These are phyloP conservation scores for Loris lydekkerianus DNA, from an alignment of 2,797 vertebrate species.

Conservation along the genomic window DNA sequence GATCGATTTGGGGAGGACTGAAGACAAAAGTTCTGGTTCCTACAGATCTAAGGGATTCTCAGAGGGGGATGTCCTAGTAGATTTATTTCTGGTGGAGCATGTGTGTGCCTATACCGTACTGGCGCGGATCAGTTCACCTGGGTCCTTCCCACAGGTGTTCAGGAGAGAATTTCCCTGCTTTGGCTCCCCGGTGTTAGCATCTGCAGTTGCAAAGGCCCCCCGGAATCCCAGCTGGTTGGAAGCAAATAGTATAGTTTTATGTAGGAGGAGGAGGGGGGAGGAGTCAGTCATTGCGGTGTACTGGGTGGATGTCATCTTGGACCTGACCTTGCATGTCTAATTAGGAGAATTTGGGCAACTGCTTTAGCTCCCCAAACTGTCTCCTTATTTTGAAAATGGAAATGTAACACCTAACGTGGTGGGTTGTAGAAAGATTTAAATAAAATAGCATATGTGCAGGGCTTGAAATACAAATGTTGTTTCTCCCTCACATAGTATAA, in stretches of 20 bases:
- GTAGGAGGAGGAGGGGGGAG: background rate
- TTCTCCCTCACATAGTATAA: background rate
- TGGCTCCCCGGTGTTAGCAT: background rate
- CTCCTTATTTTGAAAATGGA: background rate
- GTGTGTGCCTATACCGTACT: rapidly evolving
- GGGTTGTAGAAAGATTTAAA: background rate
- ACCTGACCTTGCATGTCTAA: background rate
- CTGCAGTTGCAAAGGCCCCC: background rate
- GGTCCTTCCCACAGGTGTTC: background rate
- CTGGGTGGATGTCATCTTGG: rapidly evolving
- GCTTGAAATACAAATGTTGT: background rate
- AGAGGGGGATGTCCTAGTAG: background rate
- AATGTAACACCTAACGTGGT: too few relatives aligned
- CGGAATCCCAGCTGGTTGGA: background rate
- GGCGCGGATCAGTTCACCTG: background rate
- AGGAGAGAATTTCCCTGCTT: background rate
- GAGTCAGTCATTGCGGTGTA: background rate
- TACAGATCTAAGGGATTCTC: background rate
- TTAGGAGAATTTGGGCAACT: background rate
- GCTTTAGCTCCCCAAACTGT: background rate
- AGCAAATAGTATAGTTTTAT: background rate
- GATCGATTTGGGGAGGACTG: background rate
- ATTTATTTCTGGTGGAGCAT: background rate
- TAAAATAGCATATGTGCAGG: background rate
- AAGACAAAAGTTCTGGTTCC: background rate